Percentiles rank a stretch among this genome's conserved stretches.
Evolutionary conservation across 2,797 vertebrate species (phyloP).

Genomic region (Channallabes apus): DNA sequence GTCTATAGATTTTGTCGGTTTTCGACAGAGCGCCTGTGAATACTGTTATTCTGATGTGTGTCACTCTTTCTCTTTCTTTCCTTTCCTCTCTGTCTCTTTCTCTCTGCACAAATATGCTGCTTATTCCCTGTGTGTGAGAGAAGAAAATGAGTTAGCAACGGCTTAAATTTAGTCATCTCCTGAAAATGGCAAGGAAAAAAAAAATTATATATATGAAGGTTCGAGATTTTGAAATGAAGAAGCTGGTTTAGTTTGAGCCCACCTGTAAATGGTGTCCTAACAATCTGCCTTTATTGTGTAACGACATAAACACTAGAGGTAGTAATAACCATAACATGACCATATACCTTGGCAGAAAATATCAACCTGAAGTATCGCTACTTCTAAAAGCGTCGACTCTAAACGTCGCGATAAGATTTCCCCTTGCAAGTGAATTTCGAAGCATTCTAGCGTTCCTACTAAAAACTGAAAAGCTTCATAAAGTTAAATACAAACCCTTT

Average conservation of each 20-base stretch:
- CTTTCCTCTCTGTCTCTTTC: slow-evolving; percentile 15
- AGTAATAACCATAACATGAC: slow-evolving; percentile 6
- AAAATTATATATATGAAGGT: not conserved
- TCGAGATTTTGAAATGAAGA: not conserved
- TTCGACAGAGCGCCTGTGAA: slow-evolving; percentile 50
- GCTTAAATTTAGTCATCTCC: slow-evolving; percentile 38
- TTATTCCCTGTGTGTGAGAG: slow-evolving; percentile 52
- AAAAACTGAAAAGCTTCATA: not conserved
- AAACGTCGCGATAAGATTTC: not conserved
- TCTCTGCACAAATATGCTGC: slow-evolving; percentile 53
- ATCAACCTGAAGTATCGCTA: not conserved
- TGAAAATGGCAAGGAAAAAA: not conserved
- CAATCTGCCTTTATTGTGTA: not conserved
- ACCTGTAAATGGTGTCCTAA: not conserved
- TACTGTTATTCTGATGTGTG: slow-evolving; percentile 52
- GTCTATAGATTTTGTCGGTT: slow-evolving; percentile 37
- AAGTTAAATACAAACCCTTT: slow-evolving; percentile 11
- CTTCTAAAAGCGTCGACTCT: not conserved
- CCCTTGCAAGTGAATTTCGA: not conserved
- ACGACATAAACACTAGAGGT: not conserved
- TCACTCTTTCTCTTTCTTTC: slow-evolving; percentile 42
- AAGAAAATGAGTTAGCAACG: slow-evolving; percentile 31
- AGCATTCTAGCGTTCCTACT: slow-evolving; percentile 11
- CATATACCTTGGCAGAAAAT: not conserved
- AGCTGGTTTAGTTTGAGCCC: not conserved